Conservation (phyloP, 1,140 invertebrate species). For the Drosophila insularis region DNA sequence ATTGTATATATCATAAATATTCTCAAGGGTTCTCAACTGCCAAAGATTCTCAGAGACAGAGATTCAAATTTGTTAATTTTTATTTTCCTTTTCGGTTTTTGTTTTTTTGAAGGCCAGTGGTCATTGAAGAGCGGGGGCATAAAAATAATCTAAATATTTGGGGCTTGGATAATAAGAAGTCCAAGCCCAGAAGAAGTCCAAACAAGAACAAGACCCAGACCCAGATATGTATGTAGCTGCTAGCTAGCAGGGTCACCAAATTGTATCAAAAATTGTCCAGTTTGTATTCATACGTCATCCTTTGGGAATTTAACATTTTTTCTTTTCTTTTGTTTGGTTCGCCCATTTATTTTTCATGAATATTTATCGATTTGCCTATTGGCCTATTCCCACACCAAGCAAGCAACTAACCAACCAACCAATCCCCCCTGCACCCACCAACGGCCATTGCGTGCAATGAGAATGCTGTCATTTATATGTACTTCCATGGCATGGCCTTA, state of each 20-base stretch:
- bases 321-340: conserved; percentile 23
- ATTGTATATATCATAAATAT: too few species aligned
- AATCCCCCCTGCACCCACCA: background rate
- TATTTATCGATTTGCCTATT: conserved; percentile 71
- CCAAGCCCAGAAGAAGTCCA: background rate
- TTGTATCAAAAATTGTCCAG: background rate
- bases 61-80: background rate
- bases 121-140: background rate
- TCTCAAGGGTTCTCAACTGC: too few species aligned
- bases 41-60: background rate
- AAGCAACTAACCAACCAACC: background rate
- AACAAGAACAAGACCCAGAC: background rate
- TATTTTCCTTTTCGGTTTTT: too few species aligned
- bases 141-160: conserved; percentile 1
- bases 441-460: conserved; percentile 41
- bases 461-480: conserved; percentile 20
- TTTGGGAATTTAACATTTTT: conserved; percentile 49
- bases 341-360: conserved; percentile 71
- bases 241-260: background rate
- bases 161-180: background rate
- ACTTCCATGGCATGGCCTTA: conserved; percentile 4
- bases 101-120: background rate
- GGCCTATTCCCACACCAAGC: conserved; percentile 12
- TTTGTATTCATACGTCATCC: conserved; percentile 62
- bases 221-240: background rate